phyloP scores from a whole-genome alignment of 2,888 invertebrate species.

The Andrena fulva region DNA sequence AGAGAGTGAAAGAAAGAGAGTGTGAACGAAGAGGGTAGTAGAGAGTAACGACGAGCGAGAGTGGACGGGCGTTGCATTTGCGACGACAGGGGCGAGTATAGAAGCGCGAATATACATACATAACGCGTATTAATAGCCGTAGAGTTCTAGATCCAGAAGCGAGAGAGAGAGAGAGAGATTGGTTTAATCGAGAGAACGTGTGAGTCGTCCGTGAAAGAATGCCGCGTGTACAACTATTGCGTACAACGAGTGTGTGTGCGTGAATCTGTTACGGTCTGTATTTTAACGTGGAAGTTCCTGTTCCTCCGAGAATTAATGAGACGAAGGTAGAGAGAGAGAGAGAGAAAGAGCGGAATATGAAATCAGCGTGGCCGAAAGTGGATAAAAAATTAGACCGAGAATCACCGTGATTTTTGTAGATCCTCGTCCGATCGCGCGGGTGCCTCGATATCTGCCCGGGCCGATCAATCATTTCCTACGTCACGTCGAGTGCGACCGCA shows the following conservation, averaged over 20 bases:
- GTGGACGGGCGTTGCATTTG: slow-evolving; percentile 39
- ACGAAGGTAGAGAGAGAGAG: slow-evolving; percentile 43
- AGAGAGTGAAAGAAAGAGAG: background rate
- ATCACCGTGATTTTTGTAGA: slow-evolving; percentile 81
- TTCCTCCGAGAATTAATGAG: slow-evolving; percentile 75
- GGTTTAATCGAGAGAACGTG: slow-evolving; percentile 52
- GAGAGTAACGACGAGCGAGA: slow-evolving; percentile 46
- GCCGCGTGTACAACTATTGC: slow-evolving; percentile 72
- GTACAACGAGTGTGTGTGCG: slow-evolving; percentile 58
- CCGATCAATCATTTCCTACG: slow-evolving; percentile 63
- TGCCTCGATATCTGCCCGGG: slow-evolving; percentile 77
- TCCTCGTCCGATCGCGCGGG: slow-evolving; percentile 74
- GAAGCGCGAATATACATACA: slow-evolving; percentile 57
- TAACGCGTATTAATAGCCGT: slow-evolving; percentile 48
- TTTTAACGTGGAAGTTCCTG: slow-evolving; percentile 82
- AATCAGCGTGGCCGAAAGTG: slow-evolving; percentile 7
- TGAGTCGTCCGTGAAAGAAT: slow-evolving; percentile 68
- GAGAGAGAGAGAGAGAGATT: slow-evolving; percentile 38
- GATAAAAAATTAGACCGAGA: slow-evolving; percentile 55
- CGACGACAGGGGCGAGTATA: slow-evolving; percentile 56
- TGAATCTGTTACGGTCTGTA: slow-evolving; percentile 78
- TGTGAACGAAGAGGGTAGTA: background rate
- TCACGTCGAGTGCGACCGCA: slow-evolving; percentile 3
- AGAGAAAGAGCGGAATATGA: background rate
- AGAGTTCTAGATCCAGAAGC: slow-evolving; percentile 49